A percentile compares a stretch with the other conserved stretches of the same genome.
Evolutionary conservation across 2,888 invertebrate genomes (phyloP).

Genomic region (Acrobasis consociella): DNA sequence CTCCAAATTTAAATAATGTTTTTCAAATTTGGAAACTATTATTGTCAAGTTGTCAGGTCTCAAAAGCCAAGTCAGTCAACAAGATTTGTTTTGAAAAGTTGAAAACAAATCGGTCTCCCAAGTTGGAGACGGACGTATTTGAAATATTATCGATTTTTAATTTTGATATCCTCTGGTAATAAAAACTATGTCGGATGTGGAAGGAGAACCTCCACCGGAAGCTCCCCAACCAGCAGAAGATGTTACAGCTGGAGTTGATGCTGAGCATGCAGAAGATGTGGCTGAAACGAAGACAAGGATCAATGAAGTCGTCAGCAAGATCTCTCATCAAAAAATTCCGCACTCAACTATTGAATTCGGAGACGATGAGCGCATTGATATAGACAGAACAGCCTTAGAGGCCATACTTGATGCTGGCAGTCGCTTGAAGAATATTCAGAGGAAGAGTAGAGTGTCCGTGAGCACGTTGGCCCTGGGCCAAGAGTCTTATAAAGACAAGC

Average conservation of each 20-base stretch:
- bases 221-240: constrained; percentile 25
- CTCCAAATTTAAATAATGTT: constrained; percentile 14
- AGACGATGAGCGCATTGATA: constrained; percentile 47
- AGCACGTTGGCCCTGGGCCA: constrained; percentile 67
- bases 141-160: not conserved
- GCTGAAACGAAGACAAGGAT: constrained; percentile 46
- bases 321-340: constrained; percentile 38
- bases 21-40: too few species aligned
- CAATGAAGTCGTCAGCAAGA: constrained; percentile 41
- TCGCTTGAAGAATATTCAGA: constrained; percentile 64
- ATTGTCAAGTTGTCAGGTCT: too few species aligned
- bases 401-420: constrained; percentile 70
- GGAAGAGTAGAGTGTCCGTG: constrained; percentile 68
- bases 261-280: constrained; percentile 42
- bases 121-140: not conserved
- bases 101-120: not conserved
- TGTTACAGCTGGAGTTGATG: constrained; percentile 26
- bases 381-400: constrained; percentile 69
- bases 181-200: too few species aligned
- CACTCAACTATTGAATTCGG: constrained; percentile 24
- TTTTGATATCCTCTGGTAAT: too few species aligned
- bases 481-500: constrained; percentile 78
- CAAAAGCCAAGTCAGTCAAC: not conserved
- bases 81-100: not conserved
- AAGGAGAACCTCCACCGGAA: constrained; percentile 35